Evolutionary conservation across 2,888 invertebrate genomes (phyloP).

Genomic region (Agrochola litura): DNA sequence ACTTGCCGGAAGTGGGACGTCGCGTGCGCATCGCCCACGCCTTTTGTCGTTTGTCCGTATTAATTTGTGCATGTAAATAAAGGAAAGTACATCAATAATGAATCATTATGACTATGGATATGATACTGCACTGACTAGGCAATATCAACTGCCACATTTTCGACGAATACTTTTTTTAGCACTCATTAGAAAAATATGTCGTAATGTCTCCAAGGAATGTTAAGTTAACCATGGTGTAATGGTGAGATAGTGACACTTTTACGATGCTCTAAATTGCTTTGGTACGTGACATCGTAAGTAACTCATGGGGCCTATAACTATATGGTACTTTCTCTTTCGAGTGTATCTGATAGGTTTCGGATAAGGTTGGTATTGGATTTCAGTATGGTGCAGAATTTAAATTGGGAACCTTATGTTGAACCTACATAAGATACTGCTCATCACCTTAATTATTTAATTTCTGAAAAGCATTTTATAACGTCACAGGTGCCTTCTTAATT

Average conservation of each 20-base stretch:
- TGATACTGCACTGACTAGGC: constrained; percentile 16
- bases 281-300: constrained; percentile 81
- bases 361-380: constrained; percentile 29
- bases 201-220: constrained; percentile 41
- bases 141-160: constrained; percentile 20
- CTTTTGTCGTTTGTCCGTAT: constrained; percentile 67
- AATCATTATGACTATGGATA: constrained; percentile 11
- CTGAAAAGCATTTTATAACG: not conserved
- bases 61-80: constrained; percentile 72
- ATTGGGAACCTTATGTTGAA: not conserved
- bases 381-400: constrained; percentile 17
- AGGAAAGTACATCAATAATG: constrained; percentile 71
- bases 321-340: constrained; percentile 78
- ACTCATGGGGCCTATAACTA: constrained; percentile 72
- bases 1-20: constrained; percentile 79
- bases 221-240: constrained; percentile 42
- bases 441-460: not conserved
- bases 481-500: not conserved
- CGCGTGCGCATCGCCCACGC: constrained; percentile 75
- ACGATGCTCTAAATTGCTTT: constrained; percentile 74
- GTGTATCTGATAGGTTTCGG: constrained; percentile 44
- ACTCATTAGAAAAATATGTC: constrained; percentile 32
- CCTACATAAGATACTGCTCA: too few species aligned
- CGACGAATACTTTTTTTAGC: constrained; percentile 12
- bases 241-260: constrained; percentile 66